phyloP scores from a whole-genome alignment of 2,888 invertebrate genomes.

The Notocelia uddmanniana region DNA sequence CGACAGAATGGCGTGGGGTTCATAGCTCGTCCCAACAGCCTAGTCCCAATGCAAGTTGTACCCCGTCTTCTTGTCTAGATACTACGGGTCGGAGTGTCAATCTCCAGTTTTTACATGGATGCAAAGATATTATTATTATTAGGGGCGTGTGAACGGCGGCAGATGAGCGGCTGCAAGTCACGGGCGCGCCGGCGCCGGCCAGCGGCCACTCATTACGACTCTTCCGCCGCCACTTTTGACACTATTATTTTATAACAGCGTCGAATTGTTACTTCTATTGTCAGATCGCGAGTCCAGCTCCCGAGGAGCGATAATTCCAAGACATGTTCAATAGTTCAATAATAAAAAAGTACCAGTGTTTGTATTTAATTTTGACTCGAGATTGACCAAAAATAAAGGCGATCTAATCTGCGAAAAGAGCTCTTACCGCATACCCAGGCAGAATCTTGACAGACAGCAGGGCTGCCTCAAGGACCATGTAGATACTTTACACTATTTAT shows the following conservation, averaged over 20 bases:
- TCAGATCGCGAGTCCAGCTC: constrained; percentile 12
- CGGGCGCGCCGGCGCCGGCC: constrained; percentile 70
- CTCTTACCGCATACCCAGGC: not conserved
- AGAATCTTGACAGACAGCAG: not conserved
- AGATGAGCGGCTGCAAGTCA: constrained; percentile 73
- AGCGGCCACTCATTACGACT: constrained; percentile 72
- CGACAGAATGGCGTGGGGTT: not conserved
- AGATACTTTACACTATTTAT: not conserved
- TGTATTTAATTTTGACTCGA: not conserved
- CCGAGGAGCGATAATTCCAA: not conserved
- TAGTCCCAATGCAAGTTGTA: not conserved
- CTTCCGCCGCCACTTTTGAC: constrained; percentile 71
- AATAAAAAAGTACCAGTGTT: not conserved
- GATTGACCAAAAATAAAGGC: not conserved
- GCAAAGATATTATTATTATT: constrained; percentile 43
- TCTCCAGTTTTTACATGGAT: constrained; percentile 16
- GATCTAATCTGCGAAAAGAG: not conserved
- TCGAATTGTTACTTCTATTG: constrained; percentile 46
- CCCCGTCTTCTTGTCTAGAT: not conserved
- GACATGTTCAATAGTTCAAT: not conserved
- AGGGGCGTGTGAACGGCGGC: constrained; percentile 61
- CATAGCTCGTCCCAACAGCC: not conserved
- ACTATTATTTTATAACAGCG: constrained; percentile 54
- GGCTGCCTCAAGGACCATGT: not conserved
- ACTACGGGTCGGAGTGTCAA: not conserved